phyloP scores from a whole-genome alignment of 1,140 invertebrate species.

The Ostrea denselamellosa region DNA sequence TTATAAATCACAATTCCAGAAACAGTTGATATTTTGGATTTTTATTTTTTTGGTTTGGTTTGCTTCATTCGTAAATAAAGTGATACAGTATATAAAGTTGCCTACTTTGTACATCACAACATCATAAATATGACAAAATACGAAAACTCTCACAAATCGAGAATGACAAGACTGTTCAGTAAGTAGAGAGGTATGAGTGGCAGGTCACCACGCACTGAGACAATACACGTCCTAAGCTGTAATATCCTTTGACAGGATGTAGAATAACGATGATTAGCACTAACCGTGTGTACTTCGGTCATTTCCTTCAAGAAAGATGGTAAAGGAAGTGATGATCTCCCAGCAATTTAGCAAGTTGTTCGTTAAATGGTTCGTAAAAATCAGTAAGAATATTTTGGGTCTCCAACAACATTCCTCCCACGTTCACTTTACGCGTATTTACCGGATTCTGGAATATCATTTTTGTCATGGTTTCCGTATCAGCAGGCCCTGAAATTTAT shows the following conservation, averaged over 20 bases:
- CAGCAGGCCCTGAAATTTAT: neutral
- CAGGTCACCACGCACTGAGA: neutral
- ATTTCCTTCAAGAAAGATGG: neutral
- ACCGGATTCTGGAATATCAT: slow-evolving; percentile 19
- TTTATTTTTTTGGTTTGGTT: no score
- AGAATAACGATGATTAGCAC: neutral
- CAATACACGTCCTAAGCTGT: neutral
- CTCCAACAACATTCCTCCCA: neutral
- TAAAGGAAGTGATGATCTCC: neutral
- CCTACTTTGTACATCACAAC: no score
- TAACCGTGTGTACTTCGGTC: no score
- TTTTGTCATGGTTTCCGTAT: neutral
- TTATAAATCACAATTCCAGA: no score
- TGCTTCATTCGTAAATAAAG: no score
- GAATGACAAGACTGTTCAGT: no score
- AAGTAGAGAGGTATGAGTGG: neutral
- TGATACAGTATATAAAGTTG: no score
- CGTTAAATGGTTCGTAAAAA: slow-evolving; percentile 41
- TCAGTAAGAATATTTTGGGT: slow-evolving; percentile 17
- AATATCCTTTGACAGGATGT: neutral
- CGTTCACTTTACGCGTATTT: slow-evolving; percentile 4
- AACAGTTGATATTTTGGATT: no score
- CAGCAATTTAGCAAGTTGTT: slow-evolving; percentile 22
- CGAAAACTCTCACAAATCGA: no score
- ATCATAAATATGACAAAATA: no score